These are phyloP conservation scores for Leuciscus idus DNA, from an alignment of 2,113 vertebrate genomes.

Conservation along the genomic window DNA sequence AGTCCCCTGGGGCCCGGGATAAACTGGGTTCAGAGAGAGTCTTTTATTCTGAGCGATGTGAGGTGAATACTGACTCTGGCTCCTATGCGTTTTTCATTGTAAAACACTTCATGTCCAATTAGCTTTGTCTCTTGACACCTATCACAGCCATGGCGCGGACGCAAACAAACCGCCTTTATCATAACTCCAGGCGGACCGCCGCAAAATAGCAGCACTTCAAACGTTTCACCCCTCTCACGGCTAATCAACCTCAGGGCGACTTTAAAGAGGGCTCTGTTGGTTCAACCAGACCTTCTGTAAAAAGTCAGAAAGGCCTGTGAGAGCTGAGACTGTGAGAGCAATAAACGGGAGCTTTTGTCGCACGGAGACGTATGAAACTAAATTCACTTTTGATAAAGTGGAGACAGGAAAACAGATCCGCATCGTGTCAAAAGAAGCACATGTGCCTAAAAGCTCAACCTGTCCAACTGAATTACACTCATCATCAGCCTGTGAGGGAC, in stretches of 20 bases:
- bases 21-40: slow-evolving; percentile 29
- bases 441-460: slow-evolving; percentile 50
- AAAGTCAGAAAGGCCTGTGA: background rate
- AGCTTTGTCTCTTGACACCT: slow-evolving; percentile 38
- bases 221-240: slow-evolving; percentile 16
- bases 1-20: slow-evolving; percentile 31
- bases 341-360: slow-evolving; percentile 4
- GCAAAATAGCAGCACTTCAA: slow-evolving; percentile 32
- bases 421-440: background rate
- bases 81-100: slow-evolving; percentile 35
- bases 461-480: slow-evolving; percentile 50
- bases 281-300: background rate
- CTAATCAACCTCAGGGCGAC: slow-evolving; percentile 31
- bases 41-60: slow-evolving; percentile 38
- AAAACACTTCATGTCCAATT: slow-evolving; percentile 45
- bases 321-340: background rate
- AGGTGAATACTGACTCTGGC: slow-evolving; percentile 35
- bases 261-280: slow-evolving; percentile 15
- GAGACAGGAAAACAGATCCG: background rate
- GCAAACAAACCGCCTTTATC: slow-evolving; percentile 38
- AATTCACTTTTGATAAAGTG: slow-evolving; percentile 20
- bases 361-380: slow-evolving; percentile 8
- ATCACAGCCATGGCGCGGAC: slow-evolving; percentile 5
- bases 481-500: slow-evolving; percentile 13
- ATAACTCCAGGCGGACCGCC: background rate